Base-by-base conservation (phyloP, 2,113 vertebrate genomes). In the Sphaerodactylus townsendi region DNA sequence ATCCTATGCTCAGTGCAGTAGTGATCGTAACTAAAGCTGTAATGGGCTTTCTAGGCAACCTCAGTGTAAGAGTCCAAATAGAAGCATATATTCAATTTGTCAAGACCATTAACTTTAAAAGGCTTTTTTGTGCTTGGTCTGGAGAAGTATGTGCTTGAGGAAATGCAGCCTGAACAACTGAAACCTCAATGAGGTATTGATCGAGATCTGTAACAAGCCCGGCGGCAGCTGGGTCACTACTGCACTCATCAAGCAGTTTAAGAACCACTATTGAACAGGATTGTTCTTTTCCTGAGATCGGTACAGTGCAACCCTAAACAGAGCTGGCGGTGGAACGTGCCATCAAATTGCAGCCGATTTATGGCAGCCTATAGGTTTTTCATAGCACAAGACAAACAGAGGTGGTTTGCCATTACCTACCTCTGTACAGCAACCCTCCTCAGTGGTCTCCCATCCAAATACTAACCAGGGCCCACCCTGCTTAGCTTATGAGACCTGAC, bases 171-270 rank as follows among this genome's bases (percentile, higher is more conserved):
- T 56, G 41, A 46, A 79, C 75, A 87, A 84, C 46, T 59, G n/a
- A 35, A 85, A 82, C 75, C 39, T 73, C 15, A 83, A 23, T 59
- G 25, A 39, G 37, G 50, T 82, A 72, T 82, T 33, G 69, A 73
- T 85, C 33, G 44, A 76, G 83, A 89, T 90, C 79, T 86, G 81
- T 69, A 69, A 70, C 21, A 89, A 89, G 89, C 59, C 62, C 37
- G 68, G 28, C 30, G 10, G 65, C 85, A 44, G 56, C 41, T 48
- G 86, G 77, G 33, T 73, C 71, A 76, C 41, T 3, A 1, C 10
- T 70, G 66, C 53, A 80, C 83, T 85, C 78, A 70, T 53, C 77
- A 84, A 59, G 50, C 66, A 81, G 70, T 86, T 2, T 59, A 62
- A 92, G 84, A 56, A 65, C 44, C 59, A 77, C 46, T 41, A 64